phyloP scores from a whole-genome alignment of 1,140 invertebrate genomes.

The Kradibia gibbosae region DNA sequence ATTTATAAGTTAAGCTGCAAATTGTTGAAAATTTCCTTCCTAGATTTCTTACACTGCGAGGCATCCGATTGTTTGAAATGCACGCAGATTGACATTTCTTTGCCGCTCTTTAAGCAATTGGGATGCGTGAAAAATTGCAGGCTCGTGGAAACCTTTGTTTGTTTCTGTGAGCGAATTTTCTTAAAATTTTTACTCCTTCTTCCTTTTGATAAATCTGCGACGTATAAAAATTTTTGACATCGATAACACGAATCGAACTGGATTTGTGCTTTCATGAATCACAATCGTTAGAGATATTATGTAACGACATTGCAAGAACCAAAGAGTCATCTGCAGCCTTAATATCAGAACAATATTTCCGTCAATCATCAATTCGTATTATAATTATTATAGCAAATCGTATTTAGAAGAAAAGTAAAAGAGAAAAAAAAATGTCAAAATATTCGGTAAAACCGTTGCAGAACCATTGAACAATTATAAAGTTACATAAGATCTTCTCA shows the following conservation, averaged over 20 bases:
- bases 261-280: constrained; percentile 47
- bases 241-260: constrained; percentile 43
- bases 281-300: constrained; percentile 55
- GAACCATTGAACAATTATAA: constrained; percentile 1
- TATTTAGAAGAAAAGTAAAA: neutral
- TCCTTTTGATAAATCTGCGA: neutral
- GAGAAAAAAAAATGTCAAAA: neutral
- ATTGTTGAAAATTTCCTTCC: constrained; percentile 42
- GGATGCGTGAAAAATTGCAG: neutral
- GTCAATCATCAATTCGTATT: constrained; percentile 2
- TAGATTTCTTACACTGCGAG: constrained; percentile 43
- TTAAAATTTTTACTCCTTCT: constrained; percentile 31
- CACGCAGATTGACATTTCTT: constrained; percentile 1
- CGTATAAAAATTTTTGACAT: constrained; percentile 8
- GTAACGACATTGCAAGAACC: constrained; percentile 55
- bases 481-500: constrained; percentile 46
- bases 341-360: constrained; percentile 19
- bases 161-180: constrained; percentile 29
- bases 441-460: constrained; percentile 24
- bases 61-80: constrained; percentile 37
- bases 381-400: neutral
- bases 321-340: constrained; percentile 49
- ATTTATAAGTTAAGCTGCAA: constrained; percentile 47
- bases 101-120: neutral
- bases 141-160: constrained; percentile 13